A percentile compares a stretch with the other conserved stretches of the same genome.
Conservation (phyloP, 23 tunicate genomes). For the Aplidium turbinatum region DNA sequence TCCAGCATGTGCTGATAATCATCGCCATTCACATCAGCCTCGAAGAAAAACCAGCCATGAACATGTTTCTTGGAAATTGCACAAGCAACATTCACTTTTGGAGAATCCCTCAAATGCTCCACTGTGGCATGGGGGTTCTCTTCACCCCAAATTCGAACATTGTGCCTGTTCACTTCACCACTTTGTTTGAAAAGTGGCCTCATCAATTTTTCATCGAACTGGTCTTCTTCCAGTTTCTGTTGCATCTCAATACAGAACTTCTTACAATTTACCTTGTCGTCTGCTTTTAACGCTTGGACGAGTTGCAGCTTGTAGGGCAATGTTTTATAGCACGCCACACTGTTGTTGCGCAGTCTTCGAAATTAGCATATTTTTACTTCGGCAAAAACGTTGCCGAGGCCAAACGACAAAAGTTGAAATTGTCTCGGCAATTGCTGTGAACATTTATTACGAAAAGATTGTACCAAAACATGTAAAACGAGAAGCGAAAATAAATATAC, state of each 20-base stretch:
- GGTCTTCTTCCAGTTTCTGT: conserved; percentile 40
- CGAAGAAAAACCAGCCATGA: conserved; percentile 31
- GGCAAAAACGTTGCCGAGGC: no score
- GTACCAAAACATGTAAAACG: no score
- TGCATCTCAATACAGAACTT: conserved; percentile 27
- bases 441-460: no score
- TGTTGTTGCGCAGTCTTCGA: no score
- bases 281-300: conserved; percentile 26
- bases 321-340: conserved; percentile 22
- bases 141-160: conserved; percentile 34
- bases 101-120: conserved; percentile 28
- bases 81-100: conserved; percentile 31
- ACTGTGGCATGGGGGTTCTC: conserved; percentile 30
- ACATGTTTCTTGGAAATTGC: conserved; percentile 31
- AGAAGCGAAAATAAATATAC: no score
- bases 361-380: no score
- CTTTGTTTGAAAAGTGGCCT: conserved; percentile 7
- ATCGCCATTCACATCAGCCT: conserved; percentile 29
- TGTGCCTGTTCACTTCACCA: conserved; percentile 26
- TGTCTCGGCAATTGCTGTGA: no score
- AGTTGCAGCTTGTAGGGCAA: conserved; percentile 35
- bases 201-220: conserved; percentile 24
- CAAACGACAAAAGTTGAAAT: no score
- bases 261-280: conserved; percentile 19
- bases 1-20: conserved; percentile 31